Evolutionary conservation across 2,797 vertebrate genomes (phyloP).

Genomic region (Clarias fuscus): DNA sequence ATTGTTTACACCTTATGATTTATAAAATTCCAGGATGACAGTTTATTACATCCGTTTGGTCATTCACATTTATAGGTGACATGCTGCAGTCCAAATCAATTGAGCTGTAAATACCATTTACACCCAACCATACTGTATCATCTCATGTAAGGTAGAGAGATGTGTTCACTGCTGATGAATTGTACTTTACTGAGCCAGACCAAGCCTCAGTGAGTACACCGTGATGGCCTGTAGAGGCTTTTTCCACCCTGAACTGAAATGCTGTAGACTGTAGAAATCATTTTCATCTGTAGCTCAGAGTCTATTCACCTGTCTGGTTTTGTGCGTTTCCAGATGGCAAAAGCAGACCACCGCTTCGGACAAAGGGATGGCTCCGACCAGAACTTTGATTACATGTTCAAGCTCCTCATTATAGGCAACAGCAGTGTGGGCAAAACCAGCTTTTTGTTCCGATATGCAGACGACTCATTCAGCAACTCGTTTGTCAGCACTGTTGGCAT

Average conservation of each 20-base stretch:
- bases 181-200: background rate
- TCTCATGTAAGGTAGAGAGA: background rate
- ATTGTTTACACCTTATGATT: constrained; percentile 12
- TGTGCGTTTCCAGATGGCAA: constrained; percentile 85
- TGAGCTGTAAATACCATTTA: background rate
- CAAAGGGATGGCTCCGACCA: constrained; percentile 93
- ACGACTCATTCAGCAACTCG: constrained; percentile 93
- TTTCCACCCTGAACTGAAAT: background rate
- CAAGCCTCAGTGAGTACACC: background rate
- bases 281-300: constrained; percentile 11
- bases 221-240: background rate
- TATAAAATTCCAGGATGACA: background rate
- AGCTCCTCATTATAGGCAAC: constrained; percentile 96
- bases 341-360: constrained; percentile 88
- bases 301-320: background rate
- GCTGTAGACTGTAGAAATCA: background rate
- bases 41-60: background rate
- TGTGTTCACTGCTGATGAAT: background rate
- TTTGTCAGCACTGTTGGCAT: constrained; percentile 98
- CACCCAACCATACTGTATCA: background rate
- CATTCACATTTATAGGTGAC: background rate
- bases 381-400: constrained; percentile 99
- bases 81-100: background rate
- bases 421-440: constrained; percentile 97
- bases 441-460: constrained; percentile 93